Base-by-base conservation (phyloP, 2,888 invertebrate genomes). In the Lumbricus terrestris region DNA sequence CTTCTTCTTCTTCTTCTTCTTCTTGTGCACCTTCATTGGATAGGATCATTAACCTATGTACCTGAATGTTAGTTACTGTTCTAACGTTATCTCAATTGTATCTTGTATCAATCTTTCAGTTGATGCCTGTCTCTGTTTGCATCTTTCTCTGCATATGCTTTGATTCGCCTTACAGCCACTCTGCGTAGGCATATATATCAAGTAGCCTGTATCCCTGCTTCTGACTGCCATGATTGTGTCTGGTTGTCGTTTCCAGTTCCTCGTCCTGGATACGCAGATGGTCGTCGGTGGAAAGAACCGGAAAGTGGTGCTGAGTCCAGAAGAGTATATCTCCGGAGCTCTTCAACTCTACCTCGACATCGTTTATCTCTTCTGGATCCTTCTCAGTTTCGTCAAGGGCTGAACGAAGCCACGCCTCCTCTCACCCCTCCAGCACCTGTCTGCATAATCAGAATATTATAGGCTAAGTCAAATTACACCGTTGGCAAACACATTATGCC, bases 201-300 rank as follows among this genome's bases (percentile, higher is more conserved):
- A n/a, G n/a, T n/a, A n/a, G n/a, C 47, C 47, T 47, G n/a, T n/a
- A 69, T 69, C 69, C 29, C 69, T 69, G 29, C 69, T 69, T 69
- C 69, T 13, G 69, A n/a, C 29, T 69, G 47, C 23, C 16, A 69
- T n/a, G 18, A 47, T n/a, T n/a, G 69, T 69, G 69, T 29, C 29
- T 69, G 29, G 29, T 69, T 69, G 47, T 69, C 42, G n/a, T 23
- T 89, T 94, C 35, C 93, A 95, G 95, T 96, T 96, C 93, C 94
- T 97, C 92, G 96, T 96, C 92, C 96, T 96, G 92, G 96, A 97
- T 94, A 96, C 96, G 23, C 97, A 97, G 95, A 95, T 96, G 94
- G 95, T 97, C 54, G 95, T 97, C 94, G 96, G 97, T 35, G 96
- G 96, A 29, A 85, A 88, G 38, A 82, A 91, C 54, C 4, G 29